Percentiles rank a stretch among this genome's conserved stretches.
Conservation (phyloP, 2,113 vertebrate species). For the Pantherophis guttatus region DNA sequence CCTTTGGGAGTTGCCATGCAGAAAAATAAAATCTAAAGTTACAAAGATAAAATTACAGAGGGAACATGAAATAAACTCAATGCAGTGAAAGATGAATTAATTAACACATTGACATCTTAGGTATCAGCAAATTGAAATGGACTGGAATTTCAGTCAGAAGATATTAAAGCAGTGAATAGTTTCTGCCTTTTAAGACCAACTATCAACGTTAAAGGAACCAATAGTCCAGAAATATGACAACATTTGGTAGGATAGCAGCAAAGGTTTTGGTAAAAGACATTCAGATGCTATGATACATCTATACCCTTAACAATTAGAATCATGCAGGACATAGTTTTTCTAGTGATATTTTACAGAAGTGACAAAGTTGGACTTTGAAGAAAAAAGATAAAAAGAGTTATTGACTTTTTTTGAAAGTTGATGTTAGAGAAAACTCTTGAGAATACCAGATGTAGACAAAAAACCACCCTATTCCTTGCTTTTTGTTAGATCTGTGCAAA, state of each 20-base stretch:
- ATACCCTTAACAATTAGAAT: neutral
- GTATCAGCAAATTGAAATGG: neutral
- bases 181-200: neutral
- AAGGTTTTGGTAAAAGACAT: neutral
- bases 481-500: neutral
- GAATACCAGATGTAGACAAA: neutral
- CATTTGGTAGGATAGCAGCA: neutral
- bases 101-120: neutral
- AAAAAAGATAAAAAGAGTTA: neutral
- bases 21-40: neutral
- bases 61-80: neutral
- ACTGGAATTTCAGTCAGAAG: neutral
- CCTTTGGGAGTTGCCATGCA: neutral
- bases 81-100: neutral
- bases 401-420: neutral
- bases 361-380: neutral
- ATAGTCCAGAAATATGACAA: neutral
- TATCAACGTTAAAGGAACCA: neutral
- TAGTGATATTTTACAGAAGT: neutral
- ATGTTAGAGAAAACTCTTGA: neutral
- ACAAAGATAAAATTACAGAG: neutral
- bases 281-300: neutral
- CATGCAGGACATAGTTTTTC: neutral
- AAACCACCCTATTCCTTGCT: neutral
- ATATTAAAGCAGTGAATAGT: neutral